Base-by-base conservation (phyloP, 2,797 vertebrate genomes). In the Adelosebastes latens region DNA sequence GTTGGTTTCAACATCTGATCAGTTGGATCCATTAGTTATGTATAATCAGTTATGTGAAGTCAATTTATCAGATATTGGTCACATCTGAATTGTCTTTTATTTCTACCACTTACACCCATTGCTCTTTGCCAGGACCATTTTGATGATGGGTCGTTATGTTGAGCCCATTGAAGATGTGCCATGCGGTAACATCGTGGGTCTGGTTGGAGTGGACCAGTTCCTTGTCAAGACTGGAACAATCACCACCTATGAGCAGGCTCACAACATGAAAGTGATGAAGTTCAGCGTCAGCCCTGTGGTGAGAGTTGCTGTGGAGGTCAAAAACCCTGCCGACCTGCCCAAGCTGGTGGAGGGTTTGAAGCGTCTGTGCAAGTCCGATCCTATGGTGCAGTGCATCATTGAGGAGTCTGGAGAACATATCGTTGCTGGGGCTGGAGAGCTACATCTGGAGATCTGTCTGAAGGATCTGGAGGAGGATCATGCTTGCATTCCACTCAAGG, bases 341-440 rank as follows among this genome's bases (percentile, higher is more conserved):
- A 99, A 99, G 85, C 94, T 99, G 83, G 98, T 99, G 64, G 98
- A 99, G 83, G 98, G 98, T 2, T 88, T 99, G 75, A 99, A 99
- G 68, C 97, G 98, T 67, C 94, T 99, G 88, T 96, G 97, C 12
- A 99, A 99, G 94, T 99, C 98, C 0, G 98, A 99, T 88, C 98
- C 98, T 62, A 99, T 99, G 98, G 98, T 99, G 95, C 94, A 99
- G 96, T 99, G 98, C 66, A 99, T 99, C 93, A 99, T 99, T 4
- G 98, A 99, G 87, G 98, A 99, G 91, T 99, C 98, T 0, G 98
- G 98, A 7, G 98, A 99, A 85, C 98, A 99, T 84, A 99, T 99
- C 74, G 96, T 99, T 0, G 97, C 97, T 1, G 98, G 98, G 0
- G 98, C 98, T 0, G 98, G 98, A 2, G 98, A 99, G 90, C 94